Percentiles rank a stretch among this genome's conserved stretches.
These are phyloP conservation scores for Cecropterus lyciades DNA, from an alignment of 1,140 invertebrate genomes.

Conservation along the genomic window DNA sequence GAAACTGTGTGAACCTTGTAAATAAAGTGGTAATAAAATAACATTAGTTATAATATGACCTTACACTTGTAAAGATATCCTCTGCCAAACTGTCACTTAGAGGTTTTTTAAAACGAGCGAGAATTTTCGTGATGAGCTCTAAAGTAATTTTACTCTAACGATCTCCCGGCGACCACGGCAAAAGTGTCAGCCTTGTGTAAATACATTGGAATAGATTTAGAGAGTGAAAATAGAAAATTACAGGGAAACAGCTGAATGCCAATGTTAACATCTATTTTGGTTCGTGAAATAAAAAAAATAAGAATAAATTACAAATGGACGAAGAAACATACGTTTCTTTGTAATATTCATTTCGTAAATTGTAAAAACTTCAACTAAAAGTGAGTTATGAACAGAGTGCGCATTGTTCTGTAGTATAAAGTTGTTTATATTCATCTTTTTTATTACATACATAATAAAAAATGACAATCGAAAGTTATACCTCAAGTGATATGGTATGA, in stretches of 20 bases:
- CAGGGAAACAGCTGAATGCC: conserved; percentile 74
- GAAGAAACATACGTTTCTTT: conserved; percentile 39
- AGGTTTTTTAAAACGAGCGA: conserved; percentile 30
- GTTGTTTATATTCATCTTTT: no score
- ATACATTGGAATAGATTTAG: conserved; percentile 68
- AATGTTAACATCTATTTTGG: conserved; percentile 77
- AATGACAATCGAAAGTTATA: no score
- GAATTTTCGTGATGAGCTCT: conserved; percentile 40
- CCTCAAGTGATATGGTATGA: no score
- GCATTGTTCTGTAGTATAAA: no score
- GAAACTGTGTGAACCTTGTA: no score
- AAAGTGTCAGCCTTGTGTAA: conserved; percentile 73
- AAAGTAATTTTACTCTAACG: conserved; percentile 49
- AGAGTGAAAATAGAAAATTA: conserved; percentile 75
- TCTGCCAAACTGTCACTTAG: conserved; percentile 27
- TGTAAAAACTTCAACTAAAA: no score
- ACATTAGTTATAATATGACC: background rate
- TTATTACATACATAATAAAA: no score
- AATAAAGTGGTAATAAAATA: no score
- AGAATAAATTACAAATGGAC: conserved; percentile 54
- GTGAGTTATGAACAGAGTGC: no score
- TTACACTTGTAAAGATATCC: conserved; percentile 21
- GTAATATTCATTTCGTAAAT: conserved; percentile 43
- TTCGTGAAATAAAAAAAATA: conserved; percentile 64
- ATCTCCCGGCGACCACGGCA: conserved; percentile 47